Percentiles rank a stretch among this genome's conserved stretches.
These are phyloP conservation scores for Acanthacorydalis orientalis DNA, from an alignment of 2,888 invertebrate genomes.

Conservation along the genomic window DNA sequence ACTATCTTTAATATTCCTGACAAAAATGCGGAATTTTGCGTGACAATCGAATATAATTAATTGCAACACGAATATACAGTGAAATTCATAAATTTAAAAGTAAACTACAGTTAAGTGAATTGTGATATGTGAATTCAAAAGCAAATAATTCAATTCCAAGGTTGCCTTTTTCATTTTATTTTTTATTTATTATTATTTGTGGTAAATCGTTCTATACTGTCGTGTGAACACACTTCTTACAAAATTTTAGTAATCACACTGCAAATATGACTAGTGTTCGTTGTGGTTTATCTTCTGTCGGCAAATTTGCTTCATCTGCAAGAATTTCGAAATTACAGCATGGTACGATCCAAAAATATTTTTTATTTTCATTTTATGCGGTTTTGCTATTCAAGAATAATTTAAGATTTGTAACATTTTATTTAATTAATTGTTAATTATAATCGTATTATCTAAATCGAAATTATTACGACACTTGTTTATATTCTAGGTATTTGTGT, in stretches of 20 bases:
- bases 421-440: not conserved
- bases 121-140: no score
- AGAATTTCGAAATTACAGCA: conserved; percentile 22
- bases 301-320: conserved; percentile 23
- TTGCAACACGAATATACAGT: no score
- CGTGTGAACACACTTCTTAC: no score
- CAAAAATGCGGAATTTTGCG: no score
- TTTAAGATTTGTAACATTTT: not conserved
- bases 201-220: no score
- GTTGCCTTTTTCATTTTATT: no score
- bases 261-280: conserved; percentile 21
- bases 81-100: no score
- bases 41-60: no score
- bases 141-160: no score
- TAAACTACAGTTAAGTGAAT: no score
- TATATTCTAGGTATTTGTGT: not conserved
- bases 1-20: no score
- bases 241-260: not conserved
- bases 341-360: conserved; percentile 15
- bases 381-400: not conserved
- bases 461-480: not conserved
- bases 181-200: no score
- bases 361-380: not conserved
- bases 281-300: conserved; percentile 24
- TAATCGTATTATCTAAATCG: not conserved